Conservation (phyloP, 2,797 vertebrate genomes). For the Hoplostethus atlanticus region DNA sequence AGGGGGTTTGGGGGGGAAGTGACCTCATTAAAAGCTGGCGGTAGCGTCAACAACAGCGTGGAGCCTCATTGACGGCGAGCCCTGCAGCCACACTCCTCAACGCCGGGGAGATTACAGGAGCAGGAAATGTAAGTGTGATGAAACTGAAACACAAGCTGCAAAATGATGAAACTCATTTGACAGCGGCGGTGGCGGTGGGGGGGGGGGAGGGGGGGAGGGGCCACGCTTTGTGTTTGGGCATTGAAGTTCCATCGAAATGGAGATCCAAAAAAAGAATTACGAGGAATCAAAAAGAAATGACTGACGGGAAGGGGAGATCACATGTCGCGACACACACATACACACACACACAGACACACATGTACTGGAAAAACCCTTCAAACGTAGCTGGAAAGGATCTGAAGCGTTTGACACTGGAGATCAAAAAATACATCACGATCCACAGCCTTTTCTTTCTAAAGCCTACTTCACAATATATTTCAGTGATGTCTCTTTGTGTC, state of each 20-base stretch:
- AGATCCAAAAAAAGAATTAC: not conserved
- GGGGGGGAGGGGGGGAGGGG: not conserved
- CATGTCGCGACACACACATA: not conserved
- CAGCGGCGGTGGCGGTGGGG: not conserved
- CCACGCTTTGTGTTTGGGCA: not conserved
- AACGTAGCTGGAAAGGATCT: too few species aligned
- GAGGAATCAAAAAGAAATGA: not conserved
- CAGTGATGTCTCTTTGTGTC: too few species aligned
- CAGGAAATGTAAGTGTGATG: conserved; percentile 52
- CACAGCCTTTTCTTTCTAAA: too few species aligned
- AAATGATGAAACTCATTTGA: conserved; percentile 66
- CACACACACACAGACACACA: too few species aligned
- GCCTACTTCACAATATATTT: too few species aligned
- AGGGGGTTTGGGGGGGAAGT: conserved; percentile 18
- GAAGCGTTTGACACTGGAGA: too few species aligned
- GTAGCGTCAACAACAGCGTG: conserved; percentile 27
- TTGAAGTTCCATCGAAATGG: not conserved
- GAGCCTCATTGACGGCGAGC: conserved; percentile 21
- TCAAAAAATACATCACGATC: too few species aligned
- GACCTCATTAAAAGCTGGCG: conserved; percentile 48
- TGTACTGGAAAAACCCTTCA: too few species aligned
- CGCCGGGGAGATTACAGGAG: conserved; percentile 40
- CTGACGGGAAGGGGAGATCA: not conserved
- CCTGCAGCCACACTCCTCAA: conserved; percentile 42
- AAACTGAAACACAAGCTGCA: conserved; percentile 52